A percentile compares a stretch with the other conserved stretches of the same genome.
These are phyloP conservation scores for Latrodectus hesperus DNA, from an alignment of 2,888 invertebrate species.

Conservation along the genomic window DNA sequence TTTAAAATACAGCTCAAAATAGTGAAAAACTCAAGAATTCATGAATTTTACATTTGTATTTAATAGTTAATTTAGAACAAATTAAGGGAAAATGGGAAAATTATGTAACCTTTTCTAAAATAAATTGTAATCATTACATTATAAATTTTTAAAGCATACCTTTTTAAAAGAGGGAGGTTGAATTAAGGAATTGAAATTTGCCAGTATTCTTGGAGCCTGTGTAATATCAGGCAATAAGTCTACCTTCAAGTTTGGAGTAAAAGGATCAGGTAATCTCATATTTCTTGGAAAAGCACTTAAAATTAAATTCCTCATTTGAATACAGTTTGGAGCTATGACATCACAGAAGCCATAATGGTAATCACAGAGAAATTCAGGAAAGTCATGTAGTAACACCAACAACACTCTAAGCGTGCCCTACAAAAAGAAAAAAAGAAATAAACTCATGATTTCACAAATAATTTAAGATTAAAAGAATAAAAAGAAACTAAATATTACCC, in stretches of 20 bases:
- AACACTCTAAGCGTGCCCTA: slow-evolving; percentile 89
- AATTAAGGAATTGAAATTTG: slow-evolving; percentile 90
- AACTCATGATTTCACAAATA: not conserved
- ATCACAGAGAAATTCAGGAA: slow-evolving; percentile 99
- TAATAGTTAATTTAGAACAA: too few species aligned
- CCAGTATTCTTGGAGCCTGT: slow-evolving; percentile 89
- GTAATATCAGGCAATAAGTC: slow-evolving; percentile 92
- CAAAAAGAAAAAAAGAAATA: not conserved
- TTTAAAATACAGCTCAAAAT: too few species aligned
- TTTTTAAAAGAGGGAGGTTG: slow-evolving; percentile 92
- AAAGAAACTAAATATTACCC: slow-evolving; percentile 79
- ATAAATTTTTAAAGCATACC: slow-evolving; percentile 72
- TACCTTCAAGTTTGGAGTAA: slow-evolving; percentile 96
- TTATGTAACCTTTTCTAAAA: not conserved
- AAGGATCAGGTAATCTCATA: slow-evolving; percentile 98
- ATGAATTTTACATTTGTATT: too few species aligned
- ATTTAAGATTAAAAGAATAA: too few species aligned
- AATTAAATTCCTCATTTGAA: slow-evolving; percentile 97
- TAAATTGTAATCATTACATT: not conserved
- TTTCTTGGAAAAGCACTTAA: slow-evolving; percentile 97
- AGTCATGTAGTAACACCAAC: slow-evolving; percentile 96
- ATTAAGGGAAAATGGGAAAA: not conserved
- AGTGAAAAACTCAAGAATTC: too few species aligned
- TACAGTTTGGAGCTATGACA: slow-evolving; percentile 98
- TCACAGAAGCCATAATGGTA: slow-evolving; percentile 99